Percentiles rank a stretch among this genome's conserved stretches.
Evolutionary conservation across 2,888 invertebrate genomes (phyloP).

Genomic region (Pammene aurita): DNA sequence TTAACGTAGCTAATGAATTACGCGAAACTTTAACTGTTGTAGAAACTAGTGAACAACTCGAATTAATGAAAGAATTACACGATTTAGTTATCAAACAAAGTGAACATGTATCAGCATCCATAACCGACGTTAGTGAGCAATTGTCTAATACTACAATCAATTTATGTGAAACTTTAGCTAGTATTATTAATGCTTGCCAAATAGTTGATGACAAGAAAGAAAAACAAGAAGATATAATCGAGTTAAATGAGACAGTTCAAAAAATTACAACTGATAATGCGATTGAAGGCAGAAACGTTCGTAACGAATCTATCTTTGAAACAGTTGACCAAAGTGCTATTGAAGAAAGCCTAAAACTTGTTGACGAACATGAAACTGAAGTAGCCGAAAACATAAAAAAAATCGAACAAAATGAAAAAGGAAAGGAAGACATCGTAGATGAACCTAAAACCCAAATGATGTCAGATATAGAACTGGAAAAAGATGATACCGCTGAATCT

Average conservation of each 20-base stretch:
- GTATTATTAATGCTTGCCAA: background rate
- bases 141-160: background rate
- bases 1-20: conserved; percentile 20
- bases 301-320: background rate
- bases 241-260: background rate
- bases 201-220: background rate
- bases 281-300: background rate
- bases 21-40: conserved; percentile 20
- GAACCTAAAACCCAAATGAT: background rate
- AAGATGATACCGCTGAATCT: background rate
- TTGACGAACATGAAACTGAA: background rate
- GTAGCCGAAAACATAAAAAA: too few relatives aligned
- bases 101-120: background rate
- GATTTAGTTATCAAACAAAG: conserved; percentile 10
- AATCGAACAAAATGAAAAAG: background rate
- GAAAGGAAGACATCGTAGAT: background rate
- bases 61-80: conserved; percentile 29
- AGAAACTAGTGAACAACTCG: conserved; percentile 17
- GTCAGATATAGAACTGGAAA: background rate
- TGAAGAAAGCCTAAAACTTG: background rate
- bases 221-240: background rate
- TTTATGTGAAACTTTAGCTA: conserved; percentile 22
- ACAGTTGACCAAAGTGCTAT: background rate
- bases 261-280: background rate
- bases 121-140: background rate